Conservation (phyloP, 2,113 vertebrate genomes). For the Thinocorus orbignyianus region DNA sequence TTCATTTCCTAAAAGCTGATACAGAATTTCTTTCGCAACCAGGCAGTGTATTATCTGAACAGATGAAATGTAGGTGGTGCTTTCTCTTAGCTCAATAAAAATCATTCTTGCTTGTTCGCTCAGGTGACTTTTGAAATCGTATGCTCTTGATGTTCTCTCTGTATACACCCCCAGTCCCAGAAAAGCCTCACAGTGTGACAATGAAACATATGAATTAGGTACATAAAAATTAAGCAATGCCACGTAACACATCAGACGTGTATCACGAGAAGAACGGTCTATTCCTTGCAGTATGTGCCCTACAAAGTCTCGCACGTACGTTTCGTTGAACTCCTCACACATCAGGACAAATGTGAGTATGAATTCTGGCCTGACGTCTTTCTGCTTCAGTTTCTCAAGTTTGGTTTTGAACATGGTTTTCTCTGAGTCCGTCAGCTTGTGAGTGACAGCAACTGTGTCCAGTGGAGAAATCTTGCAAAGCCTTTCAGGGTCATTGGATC, state of each 20-base stretch:
- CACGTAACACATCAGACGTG: conserved; percentile 75
- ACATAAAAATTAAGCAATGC: conserved; percentile 83
- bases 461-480: conserved; percentile 69
- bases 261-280: conserved; percentile 60
- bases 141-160: conserved; percentile 29
- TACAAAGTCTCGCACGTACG: conserved; percentile 73
- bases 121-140: conserved; percentile 69
- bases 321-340: conserved; percentile 75
- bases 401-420: conserved; percentile 76
- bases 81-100: conserved; percentile 80
- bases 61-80: conserved; percentile 71
- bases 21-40: conserved; percentile 83
- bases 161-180: conserved; percentile 46
- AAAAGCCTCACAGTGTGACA: conserved; percentile 85
- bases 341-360: conserved; percentile 85
- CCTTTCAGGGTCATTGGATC: conserved; percentile 75
- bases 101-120: conserved; percentile 78
- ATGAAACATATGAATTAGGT: conserved; percentile 80
- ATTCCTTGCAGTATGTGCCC: conserved; percentile 73
- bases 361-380: conserved; percentile 63
- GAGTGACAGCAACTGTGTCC: conserved; percentile 81
- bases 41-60: conserved; percentile 83
- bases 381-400: conserved; percentile 63
- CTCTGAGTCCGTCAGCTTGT: conserved; percentile 76
- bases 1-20: conserved; percentile 70